Conservation (phyloP, 2,113 vertebrate species). For the Muntiacus muntjak region DNA sequence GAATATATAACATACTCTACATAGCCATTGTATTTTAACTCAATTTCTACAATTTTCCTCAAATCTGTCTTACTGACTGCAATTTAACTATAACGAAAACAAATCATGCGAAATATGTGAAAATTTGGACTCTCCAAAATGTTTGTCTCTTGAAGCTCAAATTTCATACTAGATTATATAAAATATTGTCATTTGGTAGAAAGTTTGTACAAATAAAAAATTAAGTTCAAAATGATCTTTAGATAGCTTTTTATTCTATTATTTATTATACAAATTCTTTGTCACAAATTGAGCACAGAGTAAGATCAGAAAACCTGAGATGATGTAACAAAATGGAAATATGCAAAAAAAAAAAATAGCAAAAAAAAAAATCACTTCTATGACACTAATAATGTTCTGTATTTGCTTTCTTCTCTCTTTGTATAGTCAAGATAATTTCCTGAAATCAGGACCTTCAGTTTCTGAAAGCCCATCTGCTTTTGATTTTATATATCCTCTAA, state of each 20-base stretch:
- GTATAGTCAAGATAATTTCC: neutral
- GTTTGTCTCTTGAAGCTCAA: neutral
- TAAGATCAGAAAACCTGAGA: neutral
- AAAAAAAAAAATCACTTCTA: neutral
- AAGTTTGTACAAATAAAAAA: neutral
- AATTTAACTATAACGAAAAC: neutral
- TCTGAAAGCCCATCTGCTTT: neutral
- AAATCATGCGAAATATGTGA: neutral
- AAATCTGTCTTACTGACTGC: neutral
- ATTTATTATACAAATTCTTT: neutral
- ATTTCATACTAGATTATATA: neutral
- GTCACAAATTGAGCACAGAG: neutral
- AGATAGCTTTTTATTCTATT: neutral
- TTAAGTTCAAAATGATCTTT: neutral
- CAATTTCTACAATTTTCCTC: neutral
- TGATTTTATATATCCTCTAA: slow-evolving; percentile 18
- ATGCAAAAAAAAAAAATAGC: neutral
- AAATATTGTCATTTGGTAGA: neutral
- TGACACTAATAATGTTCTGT: neutral
- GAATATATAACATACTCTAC: neutral
- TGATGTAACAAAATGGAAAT: neutral
- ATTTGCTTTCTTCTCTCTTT: slow-evolving; percentile 10
- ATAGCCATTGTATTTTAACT: neutral
- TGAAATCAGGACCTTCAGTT: neutral
- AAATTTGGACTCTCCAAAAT: neutral